These are phyloP conservation scores for Orbicella faveolata DNA, from an alignment of 64 coral and sea anemone genomes.

Conservation along the genomic window DNA sequence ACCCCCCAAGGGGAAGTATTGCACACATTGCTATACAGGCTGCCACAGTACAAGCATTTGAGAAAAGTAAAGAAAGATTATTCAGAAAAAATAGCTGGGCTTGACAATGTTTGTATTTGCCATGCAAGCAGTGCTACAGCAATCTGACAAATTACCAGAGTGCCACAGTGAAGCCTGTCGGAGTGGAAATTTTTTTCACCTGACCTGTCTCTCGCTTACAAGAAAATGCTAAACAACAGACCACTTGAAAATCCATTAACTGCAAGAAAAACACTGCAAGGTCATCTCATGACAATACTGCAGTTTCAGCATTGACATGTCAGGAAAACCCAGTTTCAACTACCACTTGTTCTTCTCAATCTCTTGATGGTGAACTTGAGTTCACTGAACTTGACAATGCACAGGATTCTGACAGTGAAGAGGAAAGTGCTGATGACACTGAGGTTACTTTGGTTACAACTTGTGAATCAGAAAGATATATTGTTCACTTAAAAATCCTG, in stretches of 20 bases:
- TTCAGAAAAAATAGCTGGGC: conserved; percentile 7
- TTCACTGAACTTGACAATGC: not conserved
- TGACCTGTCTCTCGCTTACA: conserved; percentile 33
- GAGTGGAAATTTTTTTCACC: conserved; percentile 63
- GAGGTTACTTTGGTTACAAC: conserved; percentile 48
- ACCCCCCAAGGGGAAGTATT: conserved; percentile 52
- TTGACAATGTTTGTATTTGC: conserved; percentile 16
- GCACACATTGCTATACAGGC: conserved; percentile 62
- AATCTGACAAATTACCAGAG: conserved; percentile 32
- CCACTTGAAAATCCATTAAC: conserved; percentile 40
- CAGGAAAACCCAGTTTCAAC: not conserved
- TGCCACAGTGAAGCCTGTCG: conserved; percentile 44
- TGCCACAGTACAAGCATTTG: conserved; percentile 61
- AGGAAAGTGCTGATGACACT: conserved; percentile 40
- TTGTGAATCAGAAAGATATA: conserved; percentile 22
- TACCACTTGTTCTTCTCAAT: conserved; percentile 23
- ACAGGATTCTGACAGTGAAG: conserved; percentile 42
- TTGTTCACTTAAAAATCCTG: conserved; percentile 13
- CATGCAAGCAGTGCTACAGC: conserved; percentile 7
- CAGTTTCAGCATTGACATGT: not conserved
- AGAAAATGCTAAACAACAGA: conserved; percentile 51
- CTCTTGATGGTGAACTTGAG: not conserved
- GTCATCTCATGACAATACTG: not conserved
- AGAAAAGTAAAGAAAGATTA: conserved; percentile 5
- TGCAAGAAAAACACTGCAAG: conserved; percentile 36